A percentile compares a stretch with the other conserved stretches of the same genome.
phyloP scores from a whole-genome alignment of 1,140 invertebrate species.

The Spodoptera litura region DNA sequence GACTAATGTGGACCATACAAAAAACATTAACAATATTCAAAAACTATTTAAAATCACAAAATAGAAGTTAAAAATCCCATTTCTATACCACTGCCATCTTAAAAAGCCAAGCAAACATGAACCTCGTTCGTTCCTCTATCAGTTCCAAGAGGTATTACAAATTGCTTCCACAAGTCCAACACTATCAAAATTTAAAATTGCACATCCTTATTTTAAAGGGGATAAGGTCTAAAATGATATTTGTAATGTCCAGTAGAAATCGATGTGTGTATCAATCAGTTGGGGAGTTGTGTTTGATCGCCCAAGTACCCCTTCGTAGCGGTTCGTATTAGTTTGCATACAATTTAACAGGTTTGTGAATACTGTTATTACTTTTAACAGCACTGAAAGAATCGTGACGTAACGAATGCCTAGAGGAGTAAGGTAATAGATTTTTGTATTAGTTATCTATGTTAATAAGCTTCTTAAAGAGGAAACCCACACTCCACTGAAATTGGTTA shows the following conservation, averaged over 20 bases:
- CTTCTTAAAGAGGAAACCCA: too few relatives aligned
- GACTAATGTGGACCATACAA: too few relatives aligned
- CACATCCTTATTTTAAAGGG: constrained; percentile 32
- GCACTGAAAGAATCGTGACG: too few relatives aligned
- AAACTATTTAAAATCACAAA: constrained; percentile 9
- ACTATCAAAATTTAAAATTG: constrained; percentile 8
- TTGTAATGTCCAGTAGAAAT: constrained; percentile 15
- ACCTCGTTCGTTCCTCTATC: constrained; percentile 69
- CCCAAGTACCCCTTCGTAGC: constrained; percentile 60
- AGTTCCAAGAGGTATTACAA: constrained; percentile 68
- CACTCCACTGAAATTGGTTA: too few relatives aligned
- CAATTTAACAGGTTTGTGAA: background rate
- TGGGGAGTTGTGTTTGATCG: constrained; percentile 79
- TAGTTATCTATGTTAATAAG: too few relatives aligned
- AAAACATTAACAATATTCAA: too few relatives aligned
- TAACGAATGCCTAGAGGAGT: too few relatives aligned
- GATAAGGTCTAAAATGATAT: constrained; percentile 54
- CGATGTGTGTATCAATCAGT: constrained; percentile 71
- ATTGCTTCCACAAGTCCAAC: constrained; percentile 55
- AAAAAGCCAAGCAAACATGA: constrained; percentile 72
- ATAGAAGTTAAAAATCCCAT: background rate
- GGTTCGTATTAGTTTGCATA: constrained; percentile 11
- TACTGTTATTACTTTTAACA: constrained; percentile 11
- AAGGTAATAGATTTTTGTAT: too few relatives aligned
- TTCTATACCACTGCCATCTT: constrained; percentile 27